Conservation (phyloP, 2,888 invertebrate species). For the Scelioninae gen. 1 region DNA sequence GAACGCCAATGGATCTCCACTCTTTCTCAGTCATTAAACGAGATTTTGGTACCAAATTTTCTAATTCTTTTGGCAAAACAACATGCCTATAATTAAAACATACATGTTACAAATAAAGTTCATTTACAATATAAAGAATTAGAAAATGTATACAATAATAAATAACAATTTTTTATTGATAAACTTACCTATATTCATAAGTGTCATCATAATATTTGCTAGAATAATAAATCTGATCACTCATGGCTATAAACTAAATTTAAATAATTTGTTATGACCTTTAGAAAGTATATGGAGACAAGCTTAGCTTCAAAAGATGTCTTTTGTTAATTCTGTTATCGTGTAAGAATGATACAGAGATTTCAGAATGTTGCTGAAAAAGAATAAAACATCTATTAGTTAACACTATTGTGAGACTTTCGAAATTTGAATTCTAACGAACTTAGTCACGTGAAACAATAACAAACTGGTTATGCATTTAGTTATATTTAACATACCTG, state of each 20-base stretch:
- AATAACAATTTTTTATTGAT: neutral
- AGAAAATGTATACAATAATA: neutral
- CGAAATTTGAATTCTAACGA: slow-evolving; percentile 56
- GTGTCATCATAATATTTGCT: slow-evolving; percentile 64
- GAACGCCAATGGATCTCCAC: slow-evolving; percentile 97
- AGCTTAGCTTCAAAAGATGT: too few species aligned
- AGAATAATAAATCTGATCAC: slow-evolving; percentile 61
- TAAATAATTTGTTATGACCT: too few species aligned
- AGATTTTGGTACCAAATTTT: slow-evolving; percentile 94
- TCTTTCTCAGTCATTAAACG: slow-evolving; percentile 97
- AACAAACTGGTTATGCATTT: slow-evolving; percentile 45
- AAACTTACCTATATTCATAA: slow-evolving; percentile 61
- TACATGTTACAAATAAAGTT: slow-evolving; percentile 28
- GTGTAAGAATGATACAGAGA: too few species aligned
- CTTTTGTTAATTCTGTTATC: too few species aligned
- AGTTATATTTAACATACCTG: too few species aligned
- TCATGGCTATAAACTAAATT: slow-evolving; percentile 29
- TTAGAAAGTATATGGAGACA: too few species aligned
- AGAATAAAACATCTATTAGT: too few species aligned
- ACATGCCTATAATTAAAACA: slow-evolving; percentile 90
- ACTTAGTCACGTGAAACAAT: slow-evolving; percentile 57
- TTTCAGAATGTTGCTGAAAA: too few species aligned
- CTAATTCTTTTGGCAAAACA: slow-evolving; percentile 95
- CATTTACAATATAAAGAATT: neutral
- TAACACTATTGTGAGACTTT: too few species aligned